Evolutionary conservation across 2,113 vertebrate species (phyloP), one percentile per base, ranked within the genome.

Genomic region (Lucifuga dentata): DNA sequence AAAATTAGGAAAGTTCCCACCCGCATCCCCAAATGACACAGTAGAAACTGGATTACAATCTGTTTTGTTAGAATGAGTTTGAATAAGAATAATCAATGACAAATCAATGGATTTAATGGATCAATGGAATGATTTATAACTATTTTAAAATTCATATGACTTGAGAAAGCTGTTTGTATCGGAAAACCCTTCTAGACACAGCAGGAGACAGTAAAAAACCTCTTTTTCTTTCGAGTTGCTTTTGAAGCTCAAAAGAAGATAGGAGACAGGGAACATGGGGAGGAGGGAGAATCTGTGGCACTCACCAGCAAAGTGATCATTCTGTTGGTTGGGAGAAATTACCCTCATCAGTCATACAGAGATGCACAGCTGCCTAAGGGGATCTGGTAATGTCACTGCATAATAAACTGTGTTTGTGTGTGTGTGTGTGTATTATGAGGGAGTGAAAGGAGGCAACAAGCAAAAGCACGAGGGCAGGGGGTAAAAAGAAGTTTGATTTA

Each of bases 271-370:
- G 57, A 80, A 77, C 46, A 29, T 32, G 48, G 68, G 58, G 68
- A 62, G 73, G 80, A 67, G 64, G 62, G 68, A 73, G 75, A 70
- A 80, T 78, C 38, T 83, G 80, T 85, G 64, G 81, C 44, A 59
- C 82, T 84, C 81, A 71, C 80, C 61, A 75, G 79, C 82, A 89
- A 84, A 87, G 66, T 90, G 83, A 92, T 93, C 89, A 89, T 93
- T 91, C 89, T 79, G 88, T 86, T 92, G 91, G 92, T 94, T 91
- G 91, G 92, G 90, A 93, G 84, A 91, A 94, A 94, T 94, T 93
- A 93, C 89, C 92, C 84, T 89, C 92, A 93, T 94, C 92, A 94
- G 90, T 93, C 93, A 93, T 92, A 91, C 89, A 86, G 91, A 91
- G 91, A 91, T 87, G 80, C 93, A 90, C 87, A 93, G 92, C 93